Base-by-base conservation (phyloP, 2,113 vertebrate species). In the Noctilio leporinus region DNA sequence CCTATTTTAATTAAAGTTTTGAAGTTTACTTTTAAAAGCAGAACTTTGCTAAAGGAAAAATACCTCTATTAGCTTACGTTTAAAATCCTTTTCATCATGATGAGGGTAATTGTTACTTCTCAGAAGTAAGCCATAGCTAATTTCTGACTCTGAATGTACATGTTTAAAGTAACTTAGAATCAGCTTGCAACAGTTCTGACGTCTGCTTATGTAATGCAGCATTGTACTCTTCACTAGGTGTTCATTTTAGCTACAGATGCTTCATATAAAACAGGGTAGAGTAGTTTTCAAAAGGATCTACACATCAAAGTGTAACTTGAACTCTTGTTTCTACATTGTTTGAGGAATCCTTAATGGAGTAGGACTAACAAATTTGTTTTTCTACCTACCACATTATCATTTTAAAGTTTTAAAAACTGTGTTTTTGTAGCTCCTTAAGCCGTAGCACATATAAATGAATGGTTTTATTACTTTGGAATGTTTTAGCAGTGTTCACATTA, bases 231-330 rank as follows among this genome's bases (percentile, higher is more conserved):
- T 96, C 87, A 77, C 47, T 95, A 93, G 96, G 84, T 96, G 87
- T 82, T 96, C 81, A 69, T 86, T 93, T 73, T 89, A 95, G 95
- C 96, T 95, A 90, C 87, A 91, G 96, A 94, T 97, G 97, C 93
- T 95, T 96, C 96, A 80, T 94, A 96, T 96, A 97, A 97, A 97
- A 96, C 95, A 92, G 77, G 38, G 76, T 33, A 80, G 92, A 96
- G 95, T 49, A 62, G 81, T 85, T 96, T 97, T 96, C 95, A 95
- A 96, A 97, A 96, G 95, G 95, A 86, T 49, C 92, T 65, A 5
- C 78, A 93, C 96, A 88, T 96, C 97, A 95, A 89, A 97, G 95
- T 95, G 65, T 95, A 91, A 96, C 69, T 83, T 92, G 69, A 96
- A 85, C 89, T 96, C 38, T 84, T 33, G 9, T 73, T 87, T 96